Evolutionary conservation across 1,140 invertebrate species (phyloP), one percentile per base, ranked within the genome.

Genomic region (Dendroctonus ponderosae): DNA sequence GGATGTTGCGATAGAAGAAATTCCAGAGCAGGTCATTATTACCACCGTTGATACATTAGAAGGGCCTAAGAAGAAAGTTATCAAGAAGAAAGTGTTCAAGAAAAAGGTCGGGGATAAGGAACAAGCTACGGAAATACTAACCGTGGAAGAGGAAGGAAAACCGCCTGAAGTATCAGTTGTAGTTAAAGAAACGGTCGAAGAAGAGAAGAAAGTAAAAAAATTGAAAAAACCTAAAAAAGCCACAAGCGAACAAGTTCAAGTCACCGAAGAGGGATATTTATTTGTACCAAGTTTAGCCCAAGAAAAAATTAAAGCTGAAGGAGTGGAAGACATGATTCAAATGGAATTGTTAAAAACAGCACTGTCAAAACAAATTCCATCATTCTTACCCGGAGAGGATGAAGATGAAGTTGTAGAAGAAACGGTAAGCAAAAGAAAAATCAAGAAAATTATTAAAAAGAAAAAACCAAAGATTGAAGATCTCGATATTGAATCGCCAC

Each of bases 81-180:
- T 75, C 0, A 82, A 79, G 43, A 81, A 77, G 62, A 75, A 70
- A 60, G 68, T 76, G 26, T 72, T 77, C 7, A 75, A 76, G 15
- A 78, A 73, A 53, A 68, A 63, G 7, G 73, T 66, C 39, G 79
- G 77, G n/a, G 66, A 72, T n/a, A 76, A 74, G 57, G 68, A 78
- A 67, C 65, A 79, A 66, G 65, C 69, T 9, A 77, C 71, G 53
- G 39, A 76, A 81, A 71, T 72, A 9, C 58, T 75, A 0, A 78
- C 77, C 0, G 72, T 80, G 7, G 70, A 78, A 60, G 77, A 75
- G 63, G 79, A 79, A 67, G 79, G 75, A 46, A 74, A 81, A 62
- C 68, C 73, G 14, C 73, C 76, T 9, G 70, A 80, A 68, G 72
- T 75, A 15, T 77, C 77, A 38, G 73, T 78, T 58, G 71, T 74